Percentiles rank a stretch among this genome's conserved stretches.
phyloP scores from a whole-genome alignment of 2,113 vertebrate species.

The Xerus inauris region DNA sequence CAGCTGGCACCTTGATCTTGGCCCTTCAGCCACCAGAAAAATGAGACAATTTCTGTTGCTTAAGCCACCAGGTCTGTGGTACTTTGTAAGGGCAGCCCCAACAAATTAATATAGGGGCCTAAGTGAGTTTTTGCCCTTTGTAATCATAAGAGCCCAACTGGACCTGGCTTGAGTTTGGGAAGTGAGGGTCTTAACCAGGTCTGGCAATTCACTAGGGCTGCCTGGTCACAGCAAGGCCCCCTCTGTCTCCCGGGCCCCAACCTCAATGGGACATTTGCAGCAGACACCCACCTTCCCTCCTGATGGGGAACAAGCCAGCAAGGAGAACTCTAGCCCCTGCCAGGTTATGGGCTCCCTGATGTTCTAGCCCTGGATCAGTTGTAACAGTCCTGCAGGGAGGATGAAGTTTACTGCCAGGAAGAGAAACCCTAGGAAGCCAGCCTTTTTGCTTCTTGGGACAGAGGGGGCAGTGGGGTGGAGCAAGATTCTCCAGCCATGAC shows the following conservation, averaged over 20 bases:
- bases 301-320: not conserved
- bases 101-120: not conserved
- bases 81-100: too few species aligned
- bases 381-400: slow-evolving; percentile 53
- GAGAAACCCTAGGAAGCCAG: slow-evolving; percentile 73
- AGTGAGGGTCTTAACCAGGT: not conserved
- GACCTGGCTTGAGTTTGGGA: not conserved
- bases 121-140: not conserved
- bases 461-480: not conserved
- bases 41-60: not conserved
- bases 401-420: slow-evolving; percentile 73
- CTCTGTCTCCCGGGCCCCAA: not conserved
- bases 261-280: not conserved
- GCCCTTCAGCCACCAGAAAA: not conserved
- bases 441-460: slow-evolving; percentile 33
- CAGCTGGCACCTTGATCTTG: not conserved
- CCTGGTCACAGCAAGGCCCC: not conserved
- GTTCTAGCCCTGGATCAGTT: slow-evolving; percentile 39
- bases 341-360: slow-evolving; percentile 46
- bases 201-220: not conserved
- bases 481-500: slow-evolving; percentile 71
- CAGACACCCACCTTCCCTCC: not conserved
- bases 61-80: not conserved
- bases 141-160: not conserved
- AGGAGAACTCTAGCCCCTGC: not conserved